Base-by-base conservation (phyloP, 2,888 invertebrate genomes). In the Mimumesa dahlbomi region DNA sequence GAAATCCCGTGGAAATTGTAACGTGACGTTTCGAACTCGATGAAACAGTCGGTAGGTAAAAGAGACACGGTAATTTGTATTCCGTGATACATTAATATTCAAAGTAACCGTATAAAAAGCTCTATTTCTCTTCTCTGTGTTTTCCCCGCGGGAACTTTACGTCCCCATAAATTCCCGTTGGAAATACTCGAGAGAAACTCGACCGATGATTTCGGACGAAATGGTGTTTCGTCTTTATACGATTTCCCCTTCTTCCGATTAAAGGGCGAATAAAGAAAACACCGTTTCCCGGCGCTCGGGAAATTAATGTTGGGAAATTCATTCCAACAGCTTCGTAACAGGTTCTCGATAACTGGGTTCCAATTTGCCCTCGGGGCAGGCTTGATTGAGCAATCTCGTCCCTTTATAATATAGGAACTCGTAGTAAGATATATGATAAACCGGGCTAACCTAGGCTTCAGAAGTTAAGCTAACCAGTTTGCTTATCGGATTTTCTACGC, bases 331-430 rank as follows among this genome's bases (percentile, higher is more conserved):
- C 58, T 75, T 79, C 61, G 64, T 67, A 77, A 78, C 65, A 67
- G 69, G 49, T 64, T 67, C 63, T 66, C 72, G 79, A 77, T 77
- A 78, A 78, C 72, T 66, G 49, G 61, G 69, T 77, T 78, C 49
- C 79, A 75, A 78, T 78, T 75, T 72, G 66, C 72, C 66, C 54
- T 34, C 46, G 16, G 68, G 72, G 31, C 36, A 31, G 18, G 52
- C 72, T 75, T 72, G 77, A 77, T 78, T 62, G 77, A 77, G 69
- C 75, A 77, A 77, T 77, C 75, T 66, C 50, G 75, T 43, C 57
- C 68, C 49, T 75, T 78, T 75, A 56, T 67, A 72, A 66, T 64
- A 75, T 63, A 71, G 42, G 57, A 43, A 34, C 21, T 31, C 52
- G 54, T 38, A n/a, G 52, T 64, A 69, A 77, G 75, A 77, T 75